Evolutionary conservation across 2,888 invertebrate species (phyloP), one percentile per base, ranked within the genome.

Genomic region (Seira musarum): DNA sequence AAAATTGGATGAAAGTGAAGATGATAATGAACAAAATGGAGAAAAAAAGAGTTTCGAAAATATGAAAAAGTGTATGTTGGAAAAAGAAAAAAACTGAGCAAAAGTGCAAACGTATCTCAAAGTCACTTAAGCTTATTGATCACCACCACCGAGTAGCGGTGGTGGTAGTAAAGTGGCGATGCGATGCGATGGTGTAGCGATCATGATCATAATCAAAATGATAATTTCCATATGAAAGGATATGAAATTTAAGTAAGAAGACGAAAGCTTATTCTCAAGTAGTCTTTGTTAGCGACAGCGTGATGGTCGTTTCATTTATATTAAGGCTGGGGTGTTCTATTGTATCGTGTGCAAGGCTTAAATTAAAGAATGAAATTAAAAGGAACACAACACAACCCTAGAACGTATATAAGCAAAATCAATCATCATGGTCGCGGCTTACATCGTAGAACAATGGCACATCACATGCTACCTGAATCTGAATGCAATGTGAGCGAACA

Each of bases 1-100:
- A 65, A 70, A 77, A 57, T 63, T 60, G 60, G 61, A 68, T 46
- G 68, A 75, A 68, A 75, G 75, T 72, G 72, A 49, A 25, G 49
- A 64, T 46, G 46, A 71, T 63, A n/a, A 22, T 64, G 22, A 53
- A 25, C 2, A 25, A 60, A 61, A 2, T 57, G 70, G 63, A 3
- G 30, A 70, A 8, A 40, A 40, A 40, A 8, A 40, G 6, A 40
- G 13, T 40, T 5, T 5, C 13, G 40, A 40, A 40, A 13, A 40
- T 40, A 40, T 40, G 40, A 40, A 40, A 5, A 40, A 40, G 13
- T 8, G 40, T 5, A 40, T 8, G 40, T 40, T 1, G n/a, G 15
- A 69, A 53, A 21, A 64, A 64, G 61, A 30, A 35, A 72, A 63
- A 64, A 65, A 64, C 40, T 61, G 68, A 68, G 60, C 75, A 75